phyloP scores from a whole-genome alignment of 2,888 invertebrate genomes.

The Melieria picta region DNA sequence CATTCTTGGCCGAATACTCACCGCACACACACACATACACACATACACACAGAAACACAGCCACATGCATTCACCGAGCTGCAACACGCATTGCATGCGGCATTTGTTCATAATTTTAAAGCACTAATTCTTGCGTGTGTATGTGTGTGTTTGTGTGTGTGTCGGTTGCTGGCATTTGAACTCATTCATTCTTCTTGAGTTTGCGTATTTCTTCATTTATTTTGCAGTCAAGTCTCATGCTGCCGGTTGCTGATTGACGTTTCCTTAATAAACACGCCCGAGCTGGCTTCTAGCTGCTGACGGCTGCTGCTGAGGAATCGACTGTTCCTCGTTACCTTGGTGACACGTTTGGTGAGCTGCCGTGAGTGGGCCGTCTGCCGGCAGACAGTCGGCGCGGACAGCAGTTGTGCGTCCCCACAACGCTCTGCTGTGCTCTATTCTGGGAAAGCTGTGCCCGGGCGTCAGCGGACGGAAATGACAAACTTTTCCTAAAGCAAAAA shows the following conservation, averaged over 20 bases:
- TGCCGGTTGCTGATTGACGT: constrained; percentile 4
- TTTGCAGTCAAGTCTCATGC: neutral
- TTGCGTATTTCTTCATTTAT: constrained; percentile 19
- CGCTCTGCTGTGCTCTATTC: neutral
- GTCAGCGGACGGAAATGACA: too few species aligned
- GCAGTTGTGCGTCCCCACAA: neutral
- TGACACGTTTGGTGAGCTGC: constrained; percentile 33
- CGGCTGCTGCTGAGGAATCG: constrained; percentile 27
- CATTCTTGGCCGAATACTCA: neutral
- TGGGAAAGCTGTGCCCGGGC: too few species aligned
- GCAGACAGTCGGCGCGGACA: too few species aligned
- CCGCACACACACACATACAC: neutral
- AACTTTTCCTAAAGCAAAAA: too few species aligned
- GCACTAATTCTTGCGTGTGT: neutral
- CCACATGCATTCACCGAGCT: neutral
- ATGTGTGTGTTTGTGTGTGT: too few species aligned
- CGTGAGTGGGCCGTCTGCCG: too few species aligned
- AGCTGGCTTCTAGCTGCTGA: neutral
- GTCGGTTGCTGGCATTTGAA: neutral
- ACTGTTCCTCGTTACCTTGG: constrained; percentile 34
- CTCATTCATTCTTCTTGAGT: neutral
- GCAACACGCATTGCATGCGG: constrained; percentile 1
- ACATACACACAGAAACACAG: neutral
- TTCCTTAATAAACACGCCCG: constrained; percentile 19
- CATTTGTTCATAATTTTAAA: constrained; percentile 20